phyloP scores from a whole-genome alignment of 2,797 vertebrate species.

The Melanotaenia pygmaea region DNA sequence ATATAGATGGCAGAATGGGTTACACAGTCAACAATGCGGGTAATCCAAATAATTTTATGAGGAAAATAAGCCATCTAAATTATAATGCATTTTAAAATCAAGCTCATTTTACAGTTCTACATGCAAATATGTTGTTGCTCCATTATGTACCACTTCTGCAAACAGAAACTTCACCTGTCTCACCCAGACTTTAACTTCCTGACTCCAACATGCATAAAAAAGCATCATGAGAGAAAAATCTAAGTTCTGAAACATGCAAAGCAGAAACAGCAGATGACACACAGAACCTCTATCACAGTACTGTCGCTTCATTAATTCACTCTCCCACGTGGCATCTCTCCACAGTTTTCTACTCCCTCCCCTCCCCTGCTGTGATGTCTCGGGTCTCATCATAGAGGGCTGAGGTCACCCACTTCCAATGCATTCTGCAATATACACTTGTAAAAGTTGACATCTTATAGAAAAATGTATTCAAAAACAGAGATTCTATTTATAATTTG shows the following conservation, averaged over 20 bases:
- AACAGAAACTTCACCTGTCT: not conserved
- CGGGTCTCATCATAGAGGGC: constrained; percentile 16
- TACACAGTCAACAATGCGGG: not conserved
- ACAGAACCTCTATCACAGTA: constrained; percentile 58
- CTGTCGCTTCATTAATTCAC: constrained; percentile 71
- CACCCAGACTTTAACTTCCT: not conserved
- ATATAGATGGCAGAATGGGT: not conserved
- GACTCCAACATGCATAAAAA: not conserved
- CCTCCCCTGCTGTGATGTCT: constrained; percentile 9
- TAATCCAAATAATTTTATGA: not conserved
- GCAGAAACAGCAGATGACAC: constrained; percentile 36
- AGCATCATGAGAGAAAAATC: not conserved
- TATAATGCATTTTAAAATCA: not conserved
- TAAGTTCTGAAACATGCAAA: constrained; percentile 1
- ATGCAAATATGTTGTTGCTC: not conserved
- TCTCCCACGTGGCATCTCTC: constrained; percentile 69
- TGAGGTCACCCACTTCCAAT: constrained; percentile 44
- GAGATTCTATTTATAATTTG: not conserved
- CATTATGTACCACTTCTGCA: not conserved
- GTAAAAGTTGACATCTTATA: not conserved
- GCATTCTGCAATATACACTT: constrained; percentile 30
- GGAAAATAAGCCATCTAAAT: not conserved
- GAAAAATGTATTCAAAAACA: not conserved
- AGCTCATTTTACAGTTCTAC: not conserved
- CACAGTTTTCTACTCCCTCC: constrained; percentile 12